phyloP scores from a whole-genome alignment of 1,140 invertebrate genomes.

The Lethrus apterus region DNA sequence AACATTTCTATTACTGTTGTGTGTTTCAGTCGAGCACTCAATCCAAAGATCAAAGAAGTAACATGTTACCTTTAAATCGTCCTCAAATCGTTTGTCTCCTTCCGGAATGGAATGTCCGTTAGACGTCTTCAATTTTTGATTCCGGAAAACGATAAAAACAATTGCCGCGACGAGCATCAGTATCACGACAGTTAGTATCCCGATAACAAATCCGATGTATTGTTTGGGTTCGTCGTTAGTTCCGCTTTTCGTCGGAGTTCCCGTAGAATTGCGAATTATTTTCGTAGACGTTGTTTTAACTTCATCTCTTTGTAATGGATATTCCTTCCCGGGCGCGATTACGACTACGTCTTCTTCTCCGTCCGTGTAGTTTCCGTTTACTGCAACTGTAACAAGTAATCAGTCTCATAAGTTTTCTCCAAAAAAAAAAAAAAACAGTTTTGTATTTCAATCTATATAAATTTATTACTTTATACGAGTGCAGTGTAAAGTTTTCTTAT shows the following conservation, averaged over 20 bases:
- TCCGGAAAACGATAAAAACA: slow-evolving; percentile 61
- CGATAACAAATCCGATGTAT: slow-evolving; percentile 66
- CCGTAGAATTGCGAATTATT: slow-evolving; percentile 37
- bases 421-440: no score
- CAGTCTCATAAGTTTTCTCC: no score
- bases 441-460: no score
- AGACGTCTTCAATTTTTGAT: slow-evolving; percentile 53
- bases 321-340: slow-evolving; percentile 44
- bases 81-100: slow-evolving; percentile 39
- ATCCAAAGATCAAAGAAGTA: background rate
- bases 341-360: slow-evolving; percentile 47
- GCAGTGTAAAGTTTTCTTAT: no score
- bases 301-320: slow-evolving; percentile 61
- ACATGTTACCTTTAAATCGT: slow-evolving; percentile 27
- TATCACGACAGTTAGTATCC: slow-evolving; percentile 67
- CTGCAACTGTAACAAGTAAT: slow-evolving; percentile 46
- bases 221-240: slow-evolving; percentile 48
- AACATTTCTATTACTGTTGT: background rate
- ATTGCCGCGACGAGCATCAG: slow-evolving; percentile 60
- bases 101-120: slow-evolving; percentile 42
- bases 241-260: slow-evolving; percentile 19
- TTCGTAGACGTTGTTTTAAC: slow-evolving; percentile 55
- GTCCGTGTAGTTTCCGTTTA: slow-evolving; percentile 61
- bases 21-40: background rate
- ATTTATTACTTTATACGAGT: no score